phyloP scores from a whole-genome alignment of 2,113 vertebrate genomes.

The Tor tambroides region DNA sequence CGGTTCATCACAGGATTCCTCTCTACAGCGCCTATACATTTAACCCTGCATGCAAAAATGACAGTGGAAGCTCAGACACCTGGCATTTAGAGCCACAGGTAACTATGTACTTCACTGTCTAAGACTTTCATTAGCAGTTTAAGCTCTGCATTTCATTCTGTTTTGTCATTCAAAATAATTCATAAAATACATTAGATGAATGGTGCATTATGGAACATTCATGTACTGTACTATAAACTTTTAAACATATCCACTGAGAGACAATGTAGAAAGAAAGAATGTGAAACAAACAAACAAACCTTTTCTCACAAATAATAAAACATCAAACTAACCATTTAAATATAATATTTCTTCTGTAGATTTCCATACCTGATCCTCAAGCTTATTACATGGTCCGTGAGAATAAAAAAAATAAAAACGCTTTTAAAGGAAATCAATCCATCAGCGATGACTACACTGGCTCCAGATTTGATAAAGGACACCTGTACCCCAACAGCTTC shows the following conservation, averaged over 20 bases:
- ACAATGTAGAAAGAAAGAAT: neutral
- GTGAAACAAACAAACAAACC: too few species aligned
- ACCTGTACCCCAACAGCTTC: slow-evolving; percentile 32
- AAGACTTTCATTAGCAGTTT: neutral
- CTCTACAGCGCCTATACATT: slow-evolving; percentile 50
- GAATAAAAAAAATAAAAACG: accelerated
- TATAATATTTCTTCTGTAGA: neutral
- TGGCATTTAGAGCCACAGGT: slow-evolving; percentile 43
- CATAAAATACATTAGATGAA: neutral
- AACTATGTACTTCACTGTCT: neutral
- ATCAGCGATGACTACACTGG: slow-evolving; percentile 30
- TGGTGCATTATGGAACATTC: neutral
- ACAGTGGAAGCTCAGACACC: accelerated
- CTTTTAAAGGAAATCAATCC: neutral
- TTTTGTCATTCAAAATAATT: neutral
- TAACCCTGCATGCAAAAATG: neutral
- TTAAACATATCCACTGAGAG: too few species aligned
- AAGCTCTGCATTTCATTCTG: neutral
- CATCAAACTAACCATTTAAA: neutral
- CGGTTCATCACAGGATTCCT: slow-evolving; percentile 23
- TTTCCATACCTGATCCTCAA: neutral
- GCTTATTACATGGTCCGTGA: neutral
- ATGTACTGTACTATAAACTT: neutral
- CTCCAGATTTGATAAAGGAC: slow-evolving; percentile 9
- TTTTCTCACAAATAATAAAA: neutral